Base-by-base conservation (phyloP, 2,797 vertebrate genomes). In the Anguilla obscura region DNA sequence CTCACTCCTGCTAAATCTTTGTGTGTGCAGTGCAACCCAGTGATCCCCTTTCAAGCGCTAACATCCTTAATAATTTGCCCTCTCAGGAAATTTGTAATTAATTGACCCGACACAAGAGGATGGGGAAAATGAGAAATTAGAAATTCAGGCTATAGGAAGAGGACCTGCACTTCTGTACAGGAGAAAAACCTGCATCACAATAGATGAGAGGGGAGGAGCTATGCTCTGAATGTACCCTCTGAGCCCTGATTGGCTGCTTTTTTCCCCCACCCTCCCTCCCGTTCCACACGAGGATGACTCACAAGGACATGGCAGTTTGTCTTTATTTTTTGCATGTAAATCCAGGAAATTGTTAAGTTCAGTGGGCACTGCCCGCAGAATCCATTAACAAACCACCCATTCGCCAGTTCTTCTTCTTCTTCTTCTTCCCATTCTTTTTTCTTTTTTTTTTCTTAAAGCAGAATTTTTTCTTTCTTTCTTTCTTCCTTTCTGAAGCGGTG, bases 321-420 rank as follows among this genome's bases (percentile, higher is more conserved):
- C 87, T 89, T 63, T 87, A 84, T 87, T 88, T 45, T 76, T 71
- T 87, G 86, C 45, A 88, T 48, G 82, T 69, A 84, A 85, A 85
- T 85, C 85, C 87, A 69, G 92, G 95, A 96, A 95, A 95, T 92
- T 94, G 95, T 95, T 95, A 96, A 93, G 93, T 94, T 93, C 94
- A 94, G 95, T 95, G 96, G 95, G 95, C 95, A 96, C 95, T 91
- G 94, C 91, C 93, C 94, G 92, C 94, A 95, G 95, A 95, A 96
- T 96, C 96, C 95, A 95, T 96, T 96, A 96, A 95, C 95, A 96
- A 96, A 96, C 71, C 45, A 56, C 87, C 14, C 83, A 50, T 85
- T 85, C 56, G 83, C 36, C 50, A 24, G n/a, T 27, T 36, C 36
- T 36, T 36, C 36, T 36, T 36, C 36, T 8, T 21, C 45, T 36